Evolutionary conservation across 2,888 invertebrate species (phyloP).

Genomic region (Alloplasta piceator): DNA sequence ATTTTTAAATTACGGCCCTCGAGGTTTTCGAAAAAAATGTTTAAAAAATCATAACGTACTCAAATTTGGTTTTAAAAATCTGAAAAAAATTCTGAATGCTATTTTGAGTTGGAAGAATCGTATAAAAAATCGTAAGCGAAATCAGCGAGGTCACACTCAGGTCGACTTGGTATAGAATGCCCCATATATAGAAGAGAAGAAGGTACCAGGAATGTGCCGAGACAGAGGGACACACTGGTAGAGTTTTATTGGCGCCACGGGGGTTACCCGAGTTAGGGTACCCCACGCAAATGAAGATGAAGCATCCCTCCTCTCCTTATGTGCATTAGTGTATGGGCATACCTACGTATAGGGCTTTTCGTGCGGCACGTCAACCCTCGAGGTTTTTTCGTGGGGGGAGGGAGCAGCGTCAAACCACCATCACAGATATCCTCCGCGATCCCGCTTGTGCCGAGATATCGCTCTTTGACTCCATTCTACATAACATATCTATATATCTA

Average conservation of each 20-base stretch:
- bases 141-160: too few relatives aligned
- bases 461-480: constrained; percentile 24
- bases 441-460: constrained; percentile 59
- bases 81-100: too few relatives aligned
- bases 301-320: constrained; percentile 65
- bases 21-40: too few relatives aligned
- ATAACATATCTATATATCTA: too few relatives aligned
- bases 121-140: too few relatives aligned
- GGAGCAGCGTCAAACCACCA: constrained; percentile 34
- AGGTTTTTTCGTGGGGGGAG: constrained; percentile 44
- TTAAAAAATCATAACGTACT: too few relatives aligned
- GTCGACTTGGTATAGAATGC: too few relatives aligned
- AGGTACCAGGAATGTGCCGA: constrained; percentile 66
- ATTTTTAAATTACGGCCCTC: too few relatives aligned
- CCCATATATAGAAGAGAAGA: constrained; percentile 37
- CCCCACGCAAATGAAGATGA: constrained; percentile 78
- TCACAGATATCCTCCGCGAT: constrained; percentile 37
- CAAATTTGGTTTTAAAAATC: too few relatives aligned
- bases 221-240: constrained; percentile 73
- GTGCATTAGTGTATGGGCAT: background rate
- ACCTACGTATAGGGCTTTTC: constrained; percentile 4
- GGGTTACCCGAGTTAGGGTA: constrained; percentile 70
- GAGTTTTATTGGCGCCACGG: constrained; percentile 81
- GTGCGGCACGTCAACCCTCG: constrained; percentile 48
- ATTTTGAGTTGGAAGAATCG: too few relatives aligned